A percentile compares a stretch with the other conserved stretches of the same genome.
These are phyloP conservation scores for Tenthredo mesomela DNA, from an alignment of 2,888 invertebrate species.

Conservation along the genomic window DNA sequence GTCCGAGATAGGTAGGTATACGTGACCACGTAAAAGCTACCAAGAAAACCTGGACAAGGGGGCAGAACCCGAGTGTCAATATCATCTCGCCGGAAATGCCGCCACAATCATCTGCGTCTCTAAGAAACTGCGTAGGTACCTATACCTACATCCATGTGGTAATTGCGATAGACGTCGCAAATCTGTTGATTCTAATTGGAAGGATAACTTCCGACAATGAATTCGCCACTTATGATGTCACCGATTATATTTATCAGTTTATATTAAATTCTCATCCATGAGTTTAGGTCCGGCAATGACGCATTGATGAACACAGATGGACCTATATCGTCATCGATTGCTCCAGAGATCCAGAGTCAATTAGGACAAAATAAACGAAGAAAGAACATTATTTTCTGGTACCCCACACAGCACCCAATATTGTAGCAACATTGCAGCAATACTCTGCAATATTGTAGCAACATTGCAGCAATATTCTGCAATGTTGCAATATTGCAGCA, in stretches of 20 bases:
- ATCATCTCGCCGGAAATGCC: conserved; percentile 37
- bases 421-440: no score
- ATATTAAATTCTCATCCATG: background rate
- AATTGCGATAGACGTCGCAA: background rate
- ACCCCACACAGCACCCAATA: no score
- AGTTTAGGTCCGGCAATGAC: background rate
- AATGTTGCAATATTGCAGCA: no score
- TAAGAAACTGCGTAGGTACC: background rate
- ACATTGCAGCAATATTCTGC: no score
- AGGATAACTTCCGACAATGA: background rate
- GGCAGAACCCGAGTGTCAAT: background rate
- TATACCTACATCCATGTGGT: conserved; percentile 1
- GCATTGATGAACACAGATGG: background rate
- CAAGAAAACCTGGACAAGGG: conserved; percentile 19
- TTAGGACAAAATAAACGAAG: no score
- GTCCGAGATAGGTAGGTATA: background rate
- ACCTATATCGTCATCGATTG: background rate
- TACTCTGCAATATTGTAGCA: no score
- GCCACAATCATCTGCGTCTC: background rate
- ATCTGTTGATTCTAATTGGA: background rate
- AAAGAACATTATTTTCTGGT: background rate
- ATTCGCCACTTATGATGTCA: conserved; percentile 27
- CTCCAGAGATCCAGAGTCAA: background rate
- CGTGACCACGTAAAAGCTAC: conserved; percentile 25
- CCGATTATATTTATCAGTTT: background rate